phyloP scores from a whole-genome alignment of 2,888 invertebrate genomes.

The Perizoma flavofasciatum region DNA sequence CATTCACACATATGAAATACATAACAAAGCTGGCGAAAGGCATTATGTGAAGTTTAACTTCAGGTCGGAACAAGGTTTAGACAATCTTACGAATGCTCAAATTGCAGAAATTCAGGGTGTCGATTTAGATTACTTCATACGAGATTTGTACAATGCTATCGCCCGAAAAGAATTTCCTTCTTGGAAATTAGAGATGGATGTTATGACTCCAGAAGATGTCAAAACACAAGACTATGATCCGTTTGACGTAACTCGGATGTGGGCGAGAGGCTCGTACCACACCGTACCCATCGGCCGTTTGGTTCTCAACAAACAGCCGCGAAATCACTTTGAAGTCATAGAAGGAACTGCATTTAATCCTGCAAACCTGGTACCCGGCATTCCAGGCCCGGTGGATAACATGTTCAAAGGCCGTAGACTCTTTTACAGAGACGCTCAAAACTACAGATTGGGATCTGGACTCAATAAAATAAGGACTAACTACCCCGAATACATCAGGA shows the following conservation, averaged over 20 bases:
- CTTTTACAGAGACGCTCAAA: conserved; percentile 58
- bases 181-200: conserved; percentile 5
- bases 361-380: conserved; percentile 65
- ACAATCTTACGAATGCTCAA: conserved; percentile 86
- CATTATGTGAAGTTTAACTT: conserved; percentile 95
- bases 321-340: conserved; percentile 56
- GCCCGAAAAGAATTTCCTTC: conserved; percentile 79
- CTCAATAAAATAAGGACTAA: conserved; percentile 60
- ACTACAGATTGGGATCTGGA: conserved; percentile 61
- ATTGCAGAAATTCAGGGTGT: conserved; percentile 85
- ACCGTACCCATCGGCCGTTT: conserved; percentile 58
- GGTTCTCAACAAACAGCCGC: conserved; percentile 54
- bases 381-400: conserved; percentile 59
- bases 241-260: conserved; percentile 60
- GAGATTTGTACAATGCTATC: conserved; percentile 93
- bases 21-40: conserved; percentile 88
- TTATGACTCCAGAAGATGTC: conserved; percentile 47
- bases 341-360: conserved; percentile 61
- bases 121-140: conserved; percentile 92
- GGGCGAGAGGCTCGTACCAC: conserved; percentile 64
- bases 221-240: conserved; percentile 57
- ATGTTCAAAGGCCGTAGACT: conserved; percentile 55
- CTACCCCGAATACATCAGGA: conserved; percentile 52
- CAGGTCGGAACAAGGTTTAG: conserved; percentile 94
- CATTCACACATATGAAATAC: conserved; percentile 94